A percentile compares a stretch with the other conserved stretches of the same genome.
Evolutionary conservation across 2,888 invertebrate genomes (phyloP).

Genomic region (Eudasyphora cyanicolor): DNA sequence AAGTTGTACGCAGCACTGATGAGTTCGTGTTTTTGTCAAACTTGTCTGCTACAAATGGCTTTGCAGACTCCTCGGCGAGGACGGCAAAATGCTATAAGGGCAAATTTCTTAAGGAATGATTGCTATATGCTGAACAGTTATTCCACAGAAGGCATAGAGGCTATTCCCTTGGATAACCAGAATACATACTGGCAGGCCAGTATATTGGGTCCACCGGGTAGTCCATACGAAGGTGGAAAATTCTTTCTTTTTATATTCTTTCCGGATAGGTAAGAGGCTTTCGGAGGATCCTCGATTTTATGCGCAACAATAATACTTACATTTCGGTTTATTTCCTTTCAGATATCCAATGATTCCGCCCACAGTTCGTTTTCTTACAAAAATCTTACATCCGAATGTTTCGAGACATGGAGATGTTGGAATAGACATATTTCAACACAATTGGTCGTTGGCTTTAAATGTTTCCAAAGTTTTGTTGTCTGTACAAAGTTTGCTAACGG

Average conservation of each 20-base stretch:
- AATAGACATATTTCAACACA: slow-evolving; percentile 96
- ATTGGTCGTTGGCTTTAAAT: slow-evolving; percentile 97
- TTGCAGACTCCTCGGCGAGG: slow-evolving; percentile 84
- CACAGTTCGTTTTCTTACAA: slow-evolving; percentile 93
- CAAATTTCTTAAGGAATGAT: slow-evolving; percentile 89
- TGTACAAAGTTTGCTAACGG: slow-evolving; percentile 92
- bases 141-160: slow-evolving; percentile 79
- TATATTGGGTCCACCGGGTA: slow-evolving; percentile 93
- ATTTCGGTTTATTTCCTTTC: slow-evolving; percentile 3
- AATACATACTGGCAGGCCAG: slow-evolving; percentile 94
- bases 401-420: slow-evolving; percentile 97
- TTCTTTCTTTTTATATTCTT: slow-evolving; percentile 95
- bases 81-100: slow-evolving; percentile 91
- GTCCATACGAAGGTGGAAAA: slow-evolving; percentile 96
- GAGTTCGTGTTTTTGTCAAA: slow-evolving; percentile 91
- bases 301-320: not conserved
- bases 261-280: slow-evolving; percentile 85
- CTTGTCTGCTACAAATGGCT: slow-evolving; percentile 93
- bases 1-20: slow-evolving; percentile 86
- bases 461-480: slow-evolving; percentile 93
- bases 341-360: slow-evolving; percentile 96
- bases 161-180: slow-evolving; percentile 79
- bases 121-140: slow-evolving; percentile 80
- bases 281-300: slow-evolving; percentile 9
- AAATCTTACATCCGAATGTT: slow-evolving; percentile 96